These are phyloP conservation scores for Cygnus olor DNA, from an alignment of 2,797 vertebrate genomes.

Conservation along the genomic window DNA sequence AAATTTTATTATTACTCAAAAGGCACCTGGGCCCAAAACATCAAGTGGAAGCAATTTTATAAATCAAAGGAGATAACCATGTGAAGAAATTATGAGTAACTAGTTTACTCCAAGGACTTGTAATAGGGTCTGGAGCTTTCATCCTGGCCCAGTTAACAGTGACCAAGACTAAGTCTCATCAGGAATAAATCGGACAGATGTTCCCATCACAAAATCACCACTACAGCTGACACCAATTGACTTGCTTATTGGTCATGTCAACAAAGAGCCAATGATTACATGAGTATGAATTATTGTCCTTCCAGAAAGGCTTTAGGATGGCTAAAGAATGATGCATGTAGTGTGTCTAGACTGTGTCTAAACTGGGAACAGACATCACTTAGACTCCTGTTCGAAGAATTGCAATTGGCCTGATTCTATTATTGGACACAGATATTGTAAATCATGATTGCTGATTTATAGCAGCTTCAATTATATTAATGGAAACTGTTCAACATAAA, in stretches of 20 bases:
- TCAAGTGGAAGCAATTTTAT: slow-evolving; percentile 65
- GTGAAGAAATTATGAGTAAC: slow-evolving; percentile 32
- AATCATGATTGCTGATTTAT: slow-evolving; percentile 13
- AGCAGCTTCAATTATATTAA: neutral
- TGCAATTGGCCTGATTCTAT: slow-evolving; percentile 7
- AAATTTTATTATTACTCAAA: slow-evolving; percentile 8
- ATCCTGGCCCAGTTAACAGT: slow-evolving; percentile 42
- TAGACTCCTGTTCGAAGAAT: neutral
- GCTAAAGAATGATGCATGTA: slow-evolving; percentile 7
- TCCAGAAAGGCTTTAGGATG: slow-evolving; percentile 23
- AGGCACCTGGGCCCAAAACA: slow-evolving; percentile 36
- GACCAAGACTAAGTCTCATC: slow-evolving; percentile 32
- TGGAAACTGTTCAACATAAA: neutral
- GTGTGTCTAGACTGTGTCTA: slow-evolving; percentile 18
- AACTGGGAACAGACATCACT: slow-evolving; percentile 41
- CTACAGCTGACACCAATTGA: slow-evolving; percentile 65
- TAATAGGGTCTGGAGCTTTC: slow-evolving; percentile 57
- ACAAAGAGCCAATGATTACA: slow-evolving; percentile 22
- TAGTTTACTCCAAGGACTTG: slow-evolving; percentile 38
- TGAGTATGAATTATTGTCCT: slow-evolving; percentile 41
- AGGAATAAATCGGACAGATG: slow-evolving; percentile 37
- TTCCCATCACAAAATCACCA: slow-evolving; percentile 45
- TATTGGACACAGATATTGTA: slow-evolving; percentile 32
- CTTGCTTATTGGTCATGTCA: slow-evolving; percentile 48
- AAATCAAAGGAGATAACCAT: slow-evolving; percentile 57